Conservation (phyloP, 2,888 invertebrate species). For the Monochamus alternatus region DNA sequence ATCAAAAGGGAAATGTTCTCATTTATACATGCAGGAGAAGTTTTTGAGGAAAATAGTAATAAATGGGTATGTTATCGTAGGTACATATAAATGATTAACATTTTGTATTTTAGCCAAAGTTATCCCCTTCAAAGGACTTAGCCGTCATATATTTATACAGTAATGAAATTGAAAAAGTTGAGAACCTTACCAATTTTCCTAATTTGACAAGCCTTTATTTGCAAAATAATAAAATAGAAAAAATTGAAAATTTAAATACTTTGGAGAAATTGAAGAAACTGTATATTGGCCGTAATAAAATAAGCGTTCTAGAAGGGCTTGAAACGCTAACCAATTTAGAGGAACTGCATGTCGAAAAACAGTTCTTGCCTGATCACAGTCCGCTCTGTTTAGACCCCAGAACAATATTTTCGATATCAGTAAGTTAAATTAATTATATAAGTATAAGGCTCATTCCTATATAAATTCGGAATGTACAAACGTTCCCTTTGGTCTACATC, state of each 20-base stretch:
- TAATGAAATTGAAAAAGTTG: constrained; percentile 76
- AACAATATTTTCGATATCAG: constrained; percentile 75
- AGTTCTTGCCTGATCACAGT: constrained; percentile 74
- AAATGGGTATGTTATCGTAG: neutral
- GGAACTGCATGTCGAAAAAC: constrained; percentile 81
- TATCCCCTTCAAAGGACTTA: constrained; percentile 68
- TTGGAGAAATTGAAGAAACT: constrained; percentile 83
- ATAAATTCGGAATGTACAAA: too few relatives aligned
- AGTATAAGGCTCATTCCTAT: too few relatives aligned
- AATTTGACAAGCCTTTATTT: constrained; percentile 80
- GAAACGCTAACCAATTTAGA: constrained; percentile 75
- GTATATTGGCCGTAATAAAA: constrained; percentile 81
- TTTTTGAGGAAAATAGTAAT: constrained; percentile 56
- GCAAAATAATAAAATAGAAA: constrained; percentile 85
- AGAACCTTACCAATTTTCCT: constrained; percentile 73
- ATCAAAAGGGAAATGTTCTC: constrained; percentile 48
- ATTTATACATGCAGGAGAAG: constrained; percentile 58
- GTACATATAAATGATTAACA: neutral
- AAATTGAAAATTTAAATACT: constrained; percentile 80
- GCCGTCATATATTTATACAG: constrained; percentile 77
- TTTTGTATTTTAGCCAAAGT: constrained; percentile 41
- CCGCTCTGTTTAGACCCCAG: constrained; percentile 80
- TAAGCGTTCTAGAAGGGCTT: constrained; percentile 81
- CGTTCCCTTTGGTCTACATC: too few relatives aligned
- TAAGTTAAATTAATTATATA: constrained; percentile 58